These are phyloP conservation scores for Conus ventricosus DNA, from an alignment of 1,140 invertebrate species.

Conservation along the genomic window DNA sequence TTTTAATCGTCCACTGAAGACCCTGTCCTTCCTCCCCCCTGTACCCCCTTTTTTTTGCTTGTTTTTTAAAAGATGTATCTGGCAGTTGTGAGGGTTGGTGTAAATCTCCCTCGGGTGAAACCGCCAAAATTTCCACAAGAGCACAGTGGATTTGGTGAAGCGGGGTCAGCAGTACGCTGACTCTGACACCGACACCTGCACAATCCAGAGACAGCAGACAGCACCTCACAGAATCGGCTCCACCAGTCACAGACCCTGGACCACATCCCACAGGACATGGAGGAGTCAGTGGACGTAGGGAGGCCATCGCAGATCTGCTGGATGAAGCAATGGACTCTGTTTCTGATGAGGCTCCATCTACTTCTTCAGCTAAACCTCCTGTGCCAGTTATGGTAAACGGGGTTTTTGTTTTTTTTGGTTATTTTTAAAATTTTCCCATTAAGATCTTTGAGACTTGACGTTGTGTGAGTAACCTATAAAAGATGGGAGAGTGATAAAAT, in stretches of 20 bases:
- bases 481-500: no score
- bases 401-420: no score
- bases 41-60: no score
- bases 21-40: no score
- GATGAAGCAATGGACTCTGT: slow-evolving; percentile 68
- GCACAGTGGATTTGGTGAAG: slow-evolving; percentile 8
- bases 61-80: no score
- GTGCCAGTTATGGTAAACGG: slow-evolving; percentile 52
- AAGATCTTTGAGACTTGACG: no score
- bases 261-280: slow-evolving; percentile 35
- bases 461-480: no score
- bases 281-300: slow-evolving; percentile 57
- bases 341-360: slow-evolving; percentile 1
- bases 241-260: slow-evolving; percentile 13
- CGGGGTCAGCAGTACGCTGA: slow-evolving; percentile 18
- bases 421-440: no score
- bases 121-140: slow-evolving; percentile 26
- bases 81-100: no score
- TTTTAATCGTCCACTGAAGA: no score
- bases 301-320: slow-evolving; percentile 69
- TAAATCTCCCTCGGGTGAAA: neutral
- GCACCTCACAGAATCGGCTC: slow-evolving; percentile 1
- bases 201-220: slow-evolving; percentile 27
- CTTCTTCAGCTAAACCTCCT: slow-evolving; percentile 35
- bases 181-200: slow-evolving; percentile 1